These are phyloP conservation scores for Pseudomugil tenellus DNA, from an alignment of 2,797 vertebrate genomes.

Conservation along the genomic window DNA sequence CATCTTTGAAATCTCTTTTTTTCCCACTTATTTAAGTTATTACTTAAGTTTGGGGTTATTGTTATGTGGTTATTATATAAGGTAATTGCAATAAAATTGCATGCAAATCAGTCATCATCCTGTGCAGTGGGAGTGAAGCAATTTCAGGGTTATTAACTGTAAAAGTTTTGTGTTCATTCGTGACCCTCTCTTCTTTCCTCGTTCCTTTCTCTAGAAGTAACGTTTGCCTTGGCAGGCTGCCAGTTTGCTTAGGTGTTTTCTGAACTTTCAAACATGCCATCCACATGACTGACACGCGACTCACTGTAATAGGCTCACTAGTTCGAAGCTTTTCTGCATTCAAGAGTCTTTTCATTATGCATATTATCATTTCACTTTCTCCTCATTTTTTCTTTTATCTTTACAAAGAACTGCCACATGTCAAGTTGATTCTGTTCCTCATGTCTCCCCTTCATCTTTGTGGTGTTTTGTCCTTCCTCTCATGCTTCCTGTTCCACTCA, in stretches of 20 bases:
- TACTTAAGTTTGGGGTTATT: too few relatives aligned
- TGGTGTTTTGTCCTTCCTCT: conserved; percentile 48
- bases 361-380: conserved; percentile 42
- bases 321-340: not conserved
- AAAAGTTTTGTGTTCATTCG: conserved; percentile 13
- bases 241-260: conserved; percentile 32
- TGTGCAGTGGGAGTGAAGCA: not conserved
- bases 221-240: conserved; percentile 60
- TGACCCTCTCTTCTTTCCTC: conserved; percentile 3
- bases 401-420: conserved; percentile 9
- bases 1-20: not conserved
- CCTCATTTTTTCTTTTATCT: conserved; percentile 17
- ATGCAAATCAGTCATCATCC: conserved; percentile 12
- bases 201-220: conserved; percentile 45
- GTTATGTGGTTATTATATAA: too few relatives aligned
- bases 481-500: conserved; percentile 72
- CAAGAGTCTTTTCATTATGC: not conserved
- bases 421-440: conserved; percentile 11
- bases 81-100: not conserved
- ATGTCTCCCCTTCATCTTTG: conserved; percentile 29
- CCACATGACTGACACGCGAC: conserved; percentile 48
- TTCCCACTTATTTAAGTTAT: not conserved
- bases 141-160: conserved; percentile 18
- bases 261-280: conserved; percentile 32
- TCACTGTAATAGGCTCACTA: conserved; percentile 4